phyloP scores from a whole-genome alignment of 2,797 vertebrate species.

The Tinamus major region DNA sequence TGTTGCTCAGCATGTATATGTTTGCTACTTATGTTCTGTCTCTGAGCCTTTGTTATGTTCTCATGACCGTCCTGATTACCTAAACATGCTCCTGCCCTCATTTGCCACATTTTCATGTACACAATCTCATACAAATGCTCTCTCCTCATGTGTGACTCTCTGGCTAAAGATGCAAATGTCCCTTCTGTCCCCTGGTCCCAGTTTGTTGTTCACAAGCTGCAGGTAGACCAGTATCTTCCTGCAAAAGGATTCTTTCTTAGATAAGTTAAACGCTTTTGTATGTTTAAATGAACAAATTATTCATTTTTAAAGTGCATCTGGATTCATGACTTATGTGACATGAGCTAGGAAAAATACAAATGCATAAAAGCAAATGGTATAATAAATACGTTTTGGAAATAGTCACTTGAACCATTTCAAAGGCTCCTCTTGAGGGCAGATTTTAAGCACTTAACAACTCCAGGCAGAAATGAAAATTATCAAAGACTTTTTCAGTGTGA shows the following conservation, averaged over 20 bases:
- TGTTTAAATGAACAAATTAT: conserved; percentile 12
- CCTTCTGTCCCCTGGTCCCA: neutral
- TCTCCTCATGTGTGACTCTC: neutral
- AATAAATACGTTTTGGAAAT: conserved; percentile 1
- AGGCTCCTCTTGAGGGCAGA: neutral
- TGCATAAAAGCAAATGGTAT: neutral
- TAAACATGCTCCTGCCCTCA: neutral
- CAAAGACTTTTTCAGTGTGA: neutral
- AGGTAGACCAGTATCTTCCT: conserved; percentile 4
- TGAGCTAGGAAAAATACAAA: neutral
- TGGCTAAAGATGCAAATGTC: neutral
- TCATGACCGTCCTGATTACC: neutral
- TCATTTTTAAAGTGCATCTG: neutral
- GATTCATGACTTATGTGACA: conserved; percentile 2
- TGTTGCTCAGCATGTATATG: neutral
- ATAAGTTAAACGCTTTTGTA: conserved; percentile 15
- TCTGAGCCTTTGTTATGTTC: neutral
- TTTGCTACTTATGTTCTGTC: neutral
- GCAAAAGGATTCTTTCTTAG: conserved; percentile 18
- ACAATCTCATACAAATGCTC: neutral
- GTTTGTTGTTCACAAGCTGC: neutral
- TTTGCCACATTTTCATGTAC: neutral
- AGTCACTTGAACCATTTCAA: conserved; percentile 7
- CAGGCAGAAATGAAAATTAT: neutral
- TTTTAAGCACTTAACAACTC: neutral